These are phyloP conservation scores for Tribolium castaneum DNA, from an alignment of 1,140 invertebrate genomes.

Conservation along the genomic window DNA sequence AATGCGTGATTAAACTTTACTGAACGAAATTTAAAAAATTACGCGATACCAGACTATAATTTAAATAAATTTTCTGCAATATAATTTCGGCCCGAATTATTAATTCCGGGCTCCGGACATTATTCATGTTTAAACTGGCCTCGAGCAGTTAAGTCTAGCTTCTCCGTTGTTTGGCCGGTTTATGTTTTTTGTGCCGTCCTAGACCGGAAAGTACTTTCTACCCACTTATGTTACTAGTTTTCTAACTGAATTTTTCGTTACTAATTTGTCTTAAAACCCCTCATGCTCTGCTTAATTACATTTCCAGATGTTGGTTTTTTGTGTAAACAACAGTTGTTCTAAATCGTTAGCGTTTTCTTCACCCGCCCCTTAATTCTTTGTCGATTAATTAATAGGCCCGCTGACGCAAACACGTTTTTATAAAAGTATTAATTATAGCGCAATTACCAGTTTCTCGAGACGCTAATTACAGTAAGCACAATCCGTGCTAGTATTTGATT, in stretches of 20 bases:
- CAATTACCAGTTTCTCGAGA: slow-evolving; percentile 6
- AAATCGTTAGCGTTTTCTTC: slow-evolving; percentile 18
- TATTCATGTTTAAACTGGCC: neutral
- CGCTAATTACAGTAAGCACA: slow-evolving; percentile 3
- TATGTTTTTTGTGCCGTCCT: neutral
- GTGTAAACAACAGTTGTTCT: slow-evolving; percentile 3
- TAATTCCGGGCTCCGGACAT: neutral
- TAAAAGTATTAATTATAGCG: slow-evolving; percentile 17
- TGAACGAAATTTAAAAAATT: neutral
- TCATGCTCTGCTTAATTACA: neutral
- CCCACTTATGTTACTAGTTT: neutral
- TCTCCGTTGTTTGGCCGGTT: neutral
- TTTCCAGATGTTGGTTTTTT: neutral
- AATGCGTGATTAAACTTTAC: no score
- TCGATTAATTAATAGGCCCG: slow-evolving; percentile 5
- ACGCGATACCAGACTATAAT: neutral
- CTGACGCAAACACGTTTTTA: neutral
- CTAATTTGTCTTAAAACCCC: no score
- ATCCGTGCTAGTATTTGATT: slow-evolving; percentile 4
- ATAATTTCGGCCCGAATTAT: neutral
- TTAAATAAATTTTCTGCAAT: neutral
- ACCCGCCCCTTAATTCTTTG: neutral
- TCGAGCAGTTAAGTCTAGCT: neutral
- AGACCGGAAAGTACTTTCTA: neutral
- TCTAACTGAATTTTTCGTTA: neutral